These are phyloP conservation scores for Vulpes lagopus DNA, from an alignment of 2,113 vertebrate species.

Conservation along the genomic window DNA sequence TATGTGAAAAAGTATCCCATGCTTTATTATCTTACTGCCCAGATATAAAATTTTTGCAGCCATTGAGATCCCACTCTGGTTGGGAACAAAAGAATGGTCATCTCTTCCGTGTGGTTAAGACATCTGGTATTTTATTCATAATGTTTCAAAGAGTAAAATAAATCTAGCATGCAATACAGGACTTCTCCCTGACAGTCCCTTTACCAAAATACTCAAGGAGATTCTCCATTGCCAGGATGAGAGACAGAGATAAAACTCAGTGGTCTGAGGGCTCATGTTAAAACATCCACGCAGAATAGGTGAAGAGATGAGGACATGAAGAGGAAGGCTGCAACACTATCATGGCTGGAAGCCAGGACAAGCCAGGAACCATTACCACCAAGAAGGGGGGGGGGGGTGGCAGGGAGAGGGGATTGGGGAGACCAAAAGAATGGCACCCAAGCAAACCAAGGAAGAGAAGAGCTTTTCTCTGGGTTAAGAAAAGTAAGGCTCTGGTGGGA, in stretches of 20 bases:
- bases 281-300: neutral
- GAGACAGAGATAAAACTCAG: neutral
- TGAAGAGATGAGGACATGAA: neutral
- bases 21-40: neutral
- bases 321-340: neutral
- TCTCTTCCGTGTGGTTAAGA: neutral
- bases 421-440: neutral
- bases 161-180: neutral
- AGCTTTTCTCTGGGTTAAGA: neutral
- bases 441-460: neutral
- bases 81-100: neutral
- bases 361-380: neutral
- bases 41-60: neutral
- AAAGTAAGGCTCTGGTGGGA: neutral
- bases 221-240: neutral
- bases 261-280: neutral
- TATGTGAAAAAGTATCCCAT: neutral
- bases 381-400: neutral
- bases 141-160: neutral
- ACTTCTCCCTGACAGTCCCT: neutral
- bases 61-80: neutral
- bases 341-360: rapidly evolving
- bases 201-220: neutral
- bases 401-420: rapidly evolving
- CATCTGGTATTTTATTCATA: slow-evolving; percentile 9